These are phyloP conservation scores for Vulpes vulpes DNA, from an alignment of 2,113 vertebrate species.

Conservation along the genomic window DNA sequence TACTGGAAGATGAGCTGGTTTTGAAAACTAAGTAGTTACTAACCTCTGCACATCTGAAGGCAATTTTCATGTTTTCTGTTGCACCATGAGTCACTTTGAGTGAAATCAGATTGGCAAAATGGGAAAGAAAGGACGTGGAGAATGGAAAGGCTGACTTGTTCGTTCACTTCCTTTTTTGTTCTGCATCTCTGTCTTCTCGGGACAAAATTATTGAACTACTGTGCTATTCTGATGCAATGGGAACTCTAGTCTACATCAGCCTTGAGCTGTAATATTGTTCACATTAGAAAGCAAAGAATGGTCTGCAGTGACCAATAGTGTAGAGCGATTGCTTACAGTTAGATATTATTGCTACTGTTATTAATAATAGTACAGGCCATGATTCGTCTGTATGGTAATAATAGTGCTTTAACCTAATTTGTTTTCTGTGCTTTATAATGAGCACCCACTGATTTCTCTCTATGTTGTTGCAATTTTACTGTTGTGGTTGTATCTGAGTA, in stretches of 20 bases:
- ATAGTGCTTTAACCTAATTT: conserved; percentile 40
- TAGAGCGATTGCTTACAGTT: neutral
- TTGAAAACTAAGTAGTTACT: conserved; percentile 13
- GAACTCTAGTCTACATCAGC: neutral
- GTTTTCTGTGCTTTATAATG: neutral
- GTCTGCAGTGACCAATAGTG: neutral
- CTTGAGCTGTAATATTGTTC: neutral
- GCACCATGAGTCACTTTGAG: neutral
- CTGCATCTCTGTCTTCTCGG: neutral
- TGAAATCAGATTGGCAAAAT: conserved; percentile 39
- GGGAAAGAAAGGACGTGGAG: neutral
- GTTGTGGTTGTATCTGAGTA: neutral
- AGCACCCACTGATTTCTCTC: conserved; percentile 8
- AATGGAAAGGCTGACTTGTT: neutral
- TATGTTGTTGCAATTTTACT: neutral
- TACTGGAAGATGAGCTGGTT: neutral
- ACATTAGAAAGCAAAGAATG: conserved; percentile 10
- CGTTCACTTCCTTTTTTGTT: neutral
- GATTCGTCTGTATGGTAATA: neutral
- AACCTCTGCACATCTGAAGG: neutral
- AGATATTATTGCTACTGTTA: neutral
- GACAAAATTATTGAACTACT: neutral
- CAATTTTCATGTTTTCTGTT: neutral
- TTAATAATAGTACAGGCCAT: neutral
- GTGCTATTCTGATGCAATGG: neutral